Percentiles rank a stretch among this genome's conserved stretches.
These are phyloP conservation scores for Lasioglossum villosulum DNA, from an alignment of 2,888 invertebrate genomes.

Conservation along the genomic window DNA sequence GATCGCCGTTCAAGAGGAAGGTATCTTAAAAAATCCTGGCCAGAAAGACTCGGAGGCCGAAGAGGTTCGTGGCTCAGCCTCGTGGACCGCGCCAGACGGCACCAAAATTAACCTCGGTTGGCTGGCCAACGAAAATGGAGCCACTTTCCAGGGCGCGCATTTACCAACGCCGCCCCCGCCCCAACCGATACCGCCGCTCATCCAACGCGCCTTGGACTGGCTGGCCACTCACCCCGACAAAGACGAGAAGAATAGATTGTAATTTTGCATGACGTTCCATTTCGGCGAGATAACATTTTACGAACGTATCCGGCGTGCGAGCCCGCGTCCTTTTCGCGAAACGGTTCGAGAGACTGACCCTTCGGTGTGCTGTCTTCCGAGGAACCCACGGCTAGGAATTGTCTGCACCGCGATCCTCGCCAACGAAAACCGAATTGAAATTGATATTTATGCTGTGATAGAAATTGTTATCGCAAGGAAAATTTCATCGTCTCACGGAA, in stretches of 20 bases:
- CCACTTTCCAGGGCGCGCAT: slow-evolving; percentile 82
- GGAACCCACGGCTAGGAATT: not conserved
- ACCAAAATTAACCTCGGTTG: slow-evolving; percentile 80
- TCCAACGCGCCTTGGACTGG: slow-evolving; percentile 81
- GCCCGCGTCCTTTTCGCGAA: not conserved
- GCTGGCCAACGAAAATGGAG: slow-evolving; percentile 84
- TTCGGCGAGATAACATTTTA: not conserved
- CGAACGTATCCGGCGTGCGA: not conserved
- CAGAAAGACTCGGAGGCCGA: slow-evolving; percentile 78
- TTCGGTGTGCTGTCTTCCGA: not conserved
- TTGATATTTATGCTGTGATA: slow-evolving; percentile 32
- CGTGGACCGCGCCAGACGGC: slow-evolving; percentile 84
- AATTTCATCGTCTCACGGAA: not conserved
- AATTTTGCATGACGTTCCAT: slow-evolving; percentile 19
- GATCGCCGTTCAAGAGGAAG: slow-evolving; percentile 83
- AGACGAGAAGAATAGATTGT: slow-evolving; percentile 71
- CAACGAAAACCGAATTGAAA: not conserved
- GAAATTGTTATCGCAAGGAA: not conserved
- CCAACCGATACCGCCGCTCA: slow-evolving; percentile 81
- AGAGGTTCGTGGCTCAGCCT: slow-evolving; percentile 79
- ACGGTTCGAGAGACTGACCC: not conserved
- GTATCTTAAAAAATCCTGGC: slow-evolving; percentile 79
- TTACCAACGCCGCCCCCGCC: slow-evolving; percentile 82
- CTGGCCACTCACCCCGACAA: slow-evolving; percentile 77
- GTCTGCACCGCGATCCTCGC: not conserved